phyloP scores from a whole-genome alignment of 2,888 invertebrate genomes.

The Oscheius sp. region DNA sequence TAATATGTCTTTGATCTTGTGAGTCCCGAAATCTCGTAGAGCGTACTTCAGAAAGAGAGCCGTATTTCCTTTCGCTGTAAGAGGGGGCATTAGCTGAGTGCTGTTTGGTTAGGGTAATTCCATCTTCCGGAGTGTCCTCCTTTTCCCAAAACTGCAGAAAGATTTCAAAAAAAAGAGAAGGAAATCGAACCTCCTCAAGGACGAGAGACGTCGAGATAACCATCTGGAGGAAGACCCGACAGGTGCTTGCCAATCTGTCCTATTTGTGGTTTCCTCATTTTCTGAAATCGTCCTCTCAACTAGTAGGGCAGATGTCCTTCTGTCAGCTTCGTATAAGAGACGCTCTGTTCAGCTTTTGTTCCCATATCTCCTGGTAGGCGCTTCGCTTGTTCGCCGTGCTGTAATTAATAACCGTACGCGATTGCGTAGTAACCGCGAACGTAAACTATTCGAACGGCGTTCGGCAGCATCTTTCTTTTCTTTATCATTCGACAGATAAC shows the following conservation, averaged over 20 bases:
- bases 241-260: conserved; percentile 5
- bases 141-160: not conserved
- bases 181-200: not conserved
- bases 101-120: conserved; percentile 26
- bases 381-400: no score
- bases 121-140: conserved; percentile 7
- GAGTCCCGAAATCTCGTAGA: not conserved
- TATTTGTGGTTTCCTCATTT: conserved; percentile 23
- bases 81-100: conserved; percentile 23
- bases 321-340: not conserved
- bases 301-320: not conserved
- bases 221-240: conserved; percentile 19
- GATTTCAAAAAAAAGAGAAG: not conserved
- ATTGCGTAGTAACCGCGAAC: conserved; percentile 17
- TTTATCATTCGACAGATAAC: no score
- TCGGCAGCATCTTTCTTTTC: not conserved
- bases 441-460: conserved; percentile 16
- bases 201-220: conserved; percentile 26
- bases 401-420: conserved; percentile 2
- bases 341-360: not conserved
- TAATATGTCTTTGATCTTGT: not conserved
- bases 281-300: not conserved
- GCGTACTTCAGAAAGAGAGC: conserved; percentile 6
- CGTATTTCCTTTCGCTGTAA: conserved; percentile 27
- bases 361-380: no score